These are phyloP conservation scores for Amblyopsis rosae DNA, from an alignment of 2,113 vertebrate genomes.

Conservation along the genomic window DNA sequence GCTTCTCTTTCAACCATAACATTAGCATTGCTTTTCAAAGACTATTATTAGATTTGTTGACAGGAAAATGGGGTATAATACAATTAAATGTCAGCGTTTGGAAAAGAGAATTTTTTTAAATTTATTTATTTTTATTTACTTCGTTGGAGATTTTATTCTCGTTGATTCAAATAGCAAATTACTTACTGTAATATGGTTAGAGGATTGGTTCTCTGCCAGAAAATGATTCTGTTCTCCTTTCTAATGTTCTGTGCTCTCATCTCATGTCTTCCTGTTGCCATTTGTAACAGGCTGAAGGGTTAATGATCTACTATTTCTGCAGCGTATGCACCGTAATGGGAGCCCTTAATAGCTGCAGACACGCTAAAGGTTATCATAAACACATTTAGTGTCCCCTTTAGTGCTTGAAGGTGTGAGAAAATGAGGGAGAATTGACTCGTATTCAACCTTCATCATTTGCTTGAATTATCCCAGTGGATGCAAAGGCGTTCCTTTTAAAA, in stretches of 20 bases:
- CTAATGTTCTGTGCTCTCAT: neutral
- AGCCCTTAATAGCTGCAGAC: slow-evolving; percentile 34
- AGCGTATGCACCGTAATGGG: slow-evolving; percentile 34
- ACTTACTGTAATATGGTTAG: neutral
- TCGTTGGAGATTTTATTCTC: neutral
- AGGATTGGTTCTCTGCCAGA: neutral
- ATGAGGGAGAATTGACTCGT: slow-evolving; percentile 35
- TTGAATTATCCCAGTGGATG: slow-evolving; percentile 37
- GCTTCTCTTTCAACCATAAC: neutral
- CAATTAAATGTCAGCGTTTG: slow-evolving; percentile 5
- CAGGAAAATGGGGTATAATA: neutral
- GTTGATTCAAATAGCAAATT: neutral
- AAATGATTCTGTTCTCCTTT: neutral
- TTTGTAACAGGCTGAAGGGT: slow-evolving; percentile 24
- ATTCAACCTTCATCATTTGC: slow-evolving; percentile 38
- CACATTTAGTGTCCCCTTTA: slow-evolving; percentile 43
- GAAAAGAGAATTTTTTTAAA: neutral
- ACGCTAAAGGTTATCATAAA: slow-evolving; percentile 59
- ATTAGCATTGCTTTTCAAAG: neutral
- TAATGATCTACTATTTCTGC: slow-evolving; percentile 50
- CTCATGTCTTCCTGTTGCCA: slow-evolving; percentile 3
- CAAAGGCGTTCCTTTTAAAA: slow-evolving; percentile 8
- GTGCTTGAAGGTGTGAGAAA: slow-evolving; percentile 25
- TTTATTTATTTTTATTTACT: neutral
- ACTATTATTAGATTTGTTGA: neutral